phyloP scores from a whole-genome alignment of 1,140 invertebrate species.

The Diorhabda sublineata region DNA sequence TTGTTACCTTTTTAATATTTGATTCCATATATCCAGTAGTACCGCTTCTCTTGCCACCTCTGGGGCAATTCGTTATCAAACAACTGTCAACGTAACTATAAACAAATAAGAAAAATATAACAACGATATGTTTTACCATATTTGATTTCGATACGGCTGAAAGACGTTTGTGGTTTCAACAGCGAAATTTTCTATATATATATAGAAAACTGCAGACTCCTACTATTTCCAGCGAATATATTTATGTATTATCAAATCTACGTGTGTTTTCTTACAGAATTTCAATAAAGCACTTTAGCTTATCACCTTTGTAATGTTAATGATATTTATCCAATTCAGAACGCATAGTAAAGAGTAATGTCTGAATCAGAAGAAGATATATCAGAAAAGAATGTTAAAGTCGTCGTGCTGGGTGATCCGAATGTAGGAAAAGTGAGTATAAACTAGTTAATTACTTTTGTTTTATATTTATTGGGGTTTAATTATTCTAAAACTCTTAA shows the following conservation, averaged over 20 bases:
- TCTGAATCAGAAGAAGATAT: slow-evolving; percentile 63
- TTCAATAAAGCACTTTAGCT: slow-evolving; percentile 20
- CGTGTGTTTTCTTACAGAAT: not conserved
- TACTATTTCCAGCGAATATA: no score
- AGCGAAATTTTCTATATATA: no score
- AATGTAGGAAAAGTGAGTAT: slow-evolving; percentile 72
- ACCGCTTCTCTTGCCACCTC: slow-evolving; percentile 51
- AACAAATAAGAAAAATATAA: slow-evolving; percentile 24
- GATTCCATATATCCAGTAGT: slow-evolving; percentile 38
- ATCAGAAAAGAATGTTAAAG: slow-evolving; percentile 67
- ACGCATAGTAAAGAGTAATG: slow-evolving; percentile 46
- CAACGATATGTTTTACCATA: slow-evolving; percentile 17
- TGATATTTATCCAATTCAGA: not conserved
- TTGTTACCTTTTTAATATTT: slow-evolving; percentile 42
- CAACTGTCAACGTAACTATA: slow-evolving; percentile 43
- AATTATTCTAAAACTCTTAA: no score
- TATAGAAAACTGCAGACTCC: no score
- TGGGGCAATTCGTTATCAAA: slow-evolving; percentile 54
- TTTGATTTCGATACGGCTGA: not conserved
- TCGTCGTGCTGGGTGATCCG: slow-evolving; percentile 76
- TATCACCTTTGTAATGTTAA: slow-evolving; percentile 14
- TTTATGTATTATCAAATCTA: no score
- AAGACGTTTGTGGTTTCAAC: no score
- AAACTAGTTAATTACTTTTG: no score
- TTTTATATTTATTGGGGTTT: no score